These are phyloP conservation scores for Etheostoma spectabile DNA, from an alignment of 2,113 vertebrate genomes.

Conservation along the genomic window DNA sequence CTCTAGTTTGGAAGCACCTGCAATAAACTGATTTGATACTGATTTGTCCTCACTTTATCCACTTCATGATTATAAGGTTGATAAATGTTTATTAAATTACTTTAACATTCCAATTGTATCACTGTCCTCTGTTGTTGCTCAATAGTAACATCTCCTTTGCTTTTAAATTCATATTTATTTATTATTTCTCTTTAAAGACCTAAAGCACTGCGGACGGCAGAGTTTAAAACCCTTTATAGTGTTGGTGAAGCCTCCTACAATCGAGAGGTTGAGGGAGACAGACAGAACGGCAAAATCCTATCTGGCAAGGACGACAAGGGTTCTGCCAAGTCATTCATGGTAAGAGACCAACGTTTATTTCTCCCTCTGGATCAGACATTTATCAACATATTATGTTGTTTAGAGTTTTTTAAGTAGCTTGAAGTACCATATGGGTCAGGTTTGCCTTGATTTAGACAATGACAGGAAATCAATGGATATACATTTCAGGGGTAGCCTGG, in stretches of 20 bases:
- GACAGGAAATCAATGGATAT: not conserved
- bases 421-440: constrained; percentile 17
- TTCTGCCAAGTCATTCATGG: constrained; percentile 89
- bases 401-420: not conserved
- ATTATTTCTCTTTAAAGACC: constrained; percentile 85
- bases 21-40: not conserved
- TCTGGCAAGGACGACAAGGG: constrained; percentile 93
- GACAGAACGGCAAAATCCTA: constrained; percentile 91
- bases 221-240: constrained; percentile 97
- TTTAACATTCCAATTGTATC: not conserved
- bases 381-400: constrained; percentile 6
- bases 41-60: not conserved
- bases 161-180: constrained; percentile 9
- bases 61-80: not conserved
- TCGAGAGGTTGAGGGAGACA: constrained; percentile 92
- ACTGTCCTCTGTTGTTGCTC: not conserved
- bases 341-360: constrained; percentile 65
- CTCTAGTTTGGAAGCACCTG: not conserved
- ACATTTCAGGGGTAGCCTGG: not conserved
- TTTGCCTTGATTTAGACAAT: constrained; percentile 35
- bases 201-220: constrained; percentile 94
- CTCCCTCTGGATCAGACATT: not conserved
- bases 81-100: not conserved
- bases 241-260: constrained; percentile 93
- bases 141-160: not conserved